Evolutionary conservation across 1,140 invertebrate genomes (phyloP).

Genomic region (Cylas formicarius): DNA sequence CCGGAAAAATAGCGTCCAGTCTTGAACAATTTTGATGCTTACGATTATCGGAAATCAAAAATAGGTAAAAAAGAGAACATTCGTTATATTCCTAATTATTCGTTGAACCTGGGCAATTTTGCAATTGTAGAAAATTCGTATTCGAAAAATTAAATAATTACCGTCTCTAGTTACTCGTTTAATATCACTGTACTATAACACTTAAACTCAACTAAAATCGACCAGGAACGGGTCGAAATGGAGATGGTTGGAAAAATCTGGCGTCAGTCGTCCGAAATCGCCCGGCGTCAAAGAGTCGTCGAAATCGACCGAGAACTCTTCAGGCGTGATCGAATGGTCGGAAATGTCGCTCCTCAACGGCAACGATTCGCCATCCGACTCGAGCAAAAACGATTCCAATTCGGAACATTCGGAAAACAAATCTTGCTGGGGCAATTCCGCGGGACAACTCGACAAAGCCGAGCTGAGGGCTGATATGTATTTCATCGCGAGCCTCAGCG

Average conservation of each 20-base stretch:
- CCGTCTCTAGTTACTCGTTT: no score
- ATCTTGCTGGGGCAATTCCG: constrained; percentile 23
- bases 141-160: no score
- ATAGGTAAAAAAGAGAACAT: no score
- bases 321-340: constrained; percentile 36
- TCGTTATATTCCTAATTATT: no score
- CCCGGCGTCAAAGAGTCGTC: constrained; percentile 36
- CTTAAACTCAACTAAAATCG: constrained; percentile 38
- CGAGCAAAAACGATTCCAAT: constrained; percentile 36
- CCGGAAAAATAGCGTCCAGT: no score
- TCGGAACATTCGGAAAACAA: constrained; percentile 36
- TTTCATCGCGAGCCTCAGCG: constrained; percentile 76
- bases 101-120: no score
- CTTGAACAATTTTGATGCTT: no score
- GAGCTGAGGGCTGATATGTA: constrained; percentile 68
- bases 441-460: constrained; percentile 32
- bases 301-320: constrained; percentile 33
- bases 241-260: constrained; percentile 33
- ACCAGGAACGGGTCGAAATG: constrained; percentile 35
- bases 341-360: constrained; percentile 36
- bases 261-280: constrained; percentile 31
- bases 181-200: no score
- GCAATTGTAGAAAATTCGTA: no score
- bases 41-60: no score
- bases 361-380: constrained; percentile 39